A percentile compares a stretch with the other conserved stretches of the same genome.
Conservation (phyloP, 64 coral and sea anemone genomes). For the Dendrophyllia cribrosa region DNA sequence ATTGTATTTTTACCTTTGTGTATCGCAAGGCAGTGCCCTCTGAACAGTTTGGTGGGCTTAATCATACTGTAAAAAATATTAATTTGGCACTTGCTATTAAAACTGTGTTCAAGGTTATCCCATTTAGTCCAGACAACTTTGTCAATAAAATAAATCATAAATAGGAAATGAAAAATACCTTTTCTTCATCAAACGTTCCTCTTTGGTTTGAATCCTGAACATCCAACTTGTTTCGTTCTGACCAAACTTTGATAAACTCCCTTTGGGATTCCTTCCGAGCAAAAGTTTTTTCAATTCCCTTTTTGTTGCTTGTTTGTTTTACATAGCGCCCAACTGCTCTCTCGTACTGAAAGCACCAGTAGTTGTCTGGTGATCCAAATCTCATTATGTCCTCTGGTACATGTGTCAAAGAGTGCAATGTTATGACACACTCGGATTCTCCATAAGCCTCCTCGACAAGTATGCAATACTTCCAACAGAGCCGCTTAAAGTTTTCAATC, state of each 20-base stretch:
- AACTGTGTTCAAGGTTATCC: not conserved
- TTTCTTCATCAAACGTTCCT: slow-evolving; percentile 52
- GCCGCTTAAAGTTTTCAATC: slow-evolving; percentile 32
- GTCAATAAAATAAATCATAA: not conserved
- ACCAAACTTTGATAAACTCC: slow-evolving; percentile 46
- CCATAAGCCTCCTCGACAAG: slow-evolving; percentile 41
- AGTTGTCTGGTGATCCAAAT: slow-evolving; percentile 57
- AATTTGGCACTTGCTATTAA: too few species aligned
- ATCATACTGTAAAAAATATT: too few species aligned
- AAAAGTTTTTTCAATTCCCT: slow-evolving; percentile 39
- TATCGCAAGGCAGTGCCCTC: too few species aligned
- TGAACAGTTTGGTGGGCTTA: too few species aligned
- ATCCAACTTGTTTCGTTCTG: slow-evolving; percentile 33
- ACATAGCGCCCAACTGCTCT: slow-evolving; percentile 56
- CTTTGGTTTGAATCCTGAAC: slow-evolving; percentile 1
- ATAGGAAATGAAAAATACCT: slow-evolving; percentile 15
- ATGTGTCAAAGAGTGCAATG: slow-evolving; percentile 55
- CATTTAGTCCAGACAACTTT: not conserved
- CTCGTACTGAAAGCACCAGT: slow-evolving; percentile 50
- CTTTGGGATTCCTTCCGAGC: slow-evolving; percentile 40
- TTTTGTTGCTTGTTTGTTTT: slow-evolving; percentile 58
- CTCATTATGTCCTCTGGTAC: slow-evolving; percentile 48
- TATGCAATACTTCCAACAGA: slow-evolving; percentile 57
- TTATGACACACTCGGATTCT: slow-evolving; percentile 41
- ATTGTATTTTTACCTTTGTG: not conserved